Percentiles rank a stretch among this genome's conserved stretches.
Evolutionary conservation across 2,888 invertebrate genomes (phyloP).

Genomic region (Abrostola triplasia): DNA sequence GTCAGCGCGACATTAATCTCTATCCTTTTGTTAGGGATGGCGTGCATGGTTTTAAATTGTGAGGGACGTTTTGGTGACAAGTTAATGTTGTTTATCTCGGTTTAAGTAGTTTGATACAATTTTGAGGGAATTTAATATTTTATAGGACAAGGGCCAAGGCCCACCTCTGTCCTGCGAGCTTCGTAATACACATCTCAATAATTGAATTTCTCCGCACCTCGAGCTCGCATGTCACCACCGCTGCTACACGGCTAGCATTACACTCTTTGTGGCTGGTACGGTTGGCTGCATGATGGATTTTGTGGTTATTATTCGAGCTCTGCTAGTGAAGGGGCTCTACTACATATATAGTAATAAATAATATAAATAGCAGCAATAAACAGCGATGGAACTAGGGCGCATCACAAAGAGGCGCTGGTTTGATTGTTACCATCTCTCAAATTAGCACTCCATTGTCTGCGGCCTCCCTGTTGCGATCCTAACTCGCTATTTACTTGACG

Average conservation of each 20-base stretch:
- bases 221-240: not conserved
- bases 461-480: not conserved
- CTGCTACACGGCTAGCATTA: not conserved
- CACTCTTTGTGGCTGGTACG: too few species aligned
- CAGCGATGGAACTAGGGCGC: not conserved
- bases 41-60: constrained; percentile 42
- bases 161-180: not conserved
- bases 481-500: not conserved
- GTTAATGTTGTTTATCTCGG: constrained; percentile 13
- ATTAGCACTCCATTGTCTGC: constrained; percentile 6
- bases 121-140: constrained; percentile 9
- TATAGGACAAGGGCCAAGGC: not conserved
- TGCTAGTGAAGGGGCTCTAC: too few species aligned
- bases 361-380: constrained; percentile 6
- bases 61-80: constrained; percentile 46
- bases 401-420: not conserved
- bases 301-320: too few species aligned
- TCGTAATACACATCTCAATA: not conserved
- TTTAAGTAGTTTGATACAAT: constrained; percentile 9
- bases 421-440: constrained; percentile 6
- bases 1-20: constrained; percentile 45
- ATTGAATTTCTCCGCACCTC: not conserved
- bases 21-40: constrained; percentile 33
- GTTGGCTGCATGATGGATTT: too few species aligned
- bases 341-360: not conserved